Evolutionary conservation across 2,113 vertebrate species (phyloP).

Genomic region (Dicaeum eximium): DNA sequence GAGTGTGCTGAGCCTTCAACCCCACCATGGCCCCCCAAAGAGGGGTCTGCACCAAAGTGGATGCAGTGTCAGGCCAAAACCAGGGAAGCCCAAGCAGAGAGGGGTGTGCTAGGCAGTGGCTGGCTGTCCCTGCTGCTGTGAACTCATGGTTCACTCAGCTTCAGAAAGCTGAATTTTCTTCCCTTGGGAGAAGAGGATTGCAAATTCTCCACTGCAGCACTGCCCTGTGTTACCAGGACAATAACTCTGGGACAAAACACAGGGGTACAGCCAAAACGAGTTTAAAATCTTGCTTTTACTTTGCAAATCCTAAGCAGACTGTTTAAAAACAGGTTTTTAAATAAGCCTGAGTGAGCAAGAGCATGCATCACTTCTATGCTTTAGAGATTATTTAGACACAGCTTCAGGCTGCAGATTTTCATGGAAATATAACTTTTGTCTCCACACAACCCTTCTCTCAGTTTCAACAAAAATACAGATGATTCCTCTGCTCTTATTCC

Average conservation of each 20-base stretch:
- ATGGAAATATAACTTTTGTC: neutral
- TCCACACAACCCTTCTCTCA: neutral
- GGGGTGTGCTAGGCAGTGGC: neutral
- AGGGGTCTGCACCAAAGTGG: neutral
- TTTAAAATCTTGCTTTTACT: neutral
- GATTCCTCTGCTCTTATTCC: neutral
- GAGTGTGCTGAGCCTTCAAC: neutral
- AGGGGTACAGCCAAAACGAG: neutral
- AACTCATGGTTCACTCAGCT: neutral
- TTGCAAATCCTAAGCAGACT: neutral
- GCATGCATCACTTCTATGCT: neutral
- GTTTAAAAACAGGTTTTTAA: neutral
- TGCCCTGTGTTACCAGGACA: neutral
- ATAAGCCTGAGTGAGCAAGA: neutral
- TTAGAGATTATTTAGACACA: neutral
- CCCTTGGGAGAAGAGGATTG: neutral
- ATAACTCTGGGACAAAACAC: neutral
- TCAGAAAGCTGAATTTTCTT: neutral
- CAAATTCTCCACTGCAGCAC: neutral
- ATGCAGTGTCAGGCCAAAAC: neutral
- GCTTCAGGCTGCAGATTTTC: neutral
- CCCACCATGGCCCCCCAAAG: accelerated
- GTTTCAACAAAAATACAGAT: neutral
- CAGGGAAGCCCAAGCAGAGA: neutral
- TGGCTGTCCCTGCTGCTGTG: neutral